phyloP scores from a whole-genome alignment of 2,113 vertebrate genomes.

The Labeo catla region DNA sequence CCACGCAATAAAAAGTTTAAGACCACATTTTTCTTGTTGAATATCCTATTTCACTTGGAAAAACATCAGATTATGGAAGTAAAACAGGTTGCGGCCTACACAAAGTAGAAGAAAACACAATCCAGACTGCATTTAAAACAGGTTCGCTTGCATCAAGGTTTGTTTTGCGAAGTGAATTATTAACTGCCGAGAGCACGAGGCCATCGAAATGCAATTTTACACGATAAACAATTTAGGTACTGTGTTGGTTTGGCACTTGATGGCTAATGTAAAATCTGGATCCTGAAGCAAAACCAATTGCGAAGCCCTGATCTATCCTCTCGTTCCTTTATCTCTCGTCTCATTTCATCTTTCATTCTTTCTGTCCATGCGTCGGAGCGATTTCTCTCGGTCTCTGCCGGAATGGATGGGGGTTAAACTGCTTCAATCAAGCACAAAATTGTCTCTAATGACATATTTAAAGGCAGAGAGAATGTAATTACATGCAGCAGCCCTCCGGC shows the following conservation, averaged over 20 bases:
- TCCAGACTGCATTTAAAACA: conserved; percentile 5
- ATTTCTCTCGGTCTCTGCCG: not conserved
- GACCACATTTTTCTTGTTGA: not conserved
- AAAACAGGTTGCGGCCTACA: not conserved
- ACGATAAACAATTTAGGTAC: not conserved
- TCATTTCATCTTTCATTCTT: conserved; percentile 16
- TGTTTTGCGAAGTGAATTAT: conserved; percentile 4
- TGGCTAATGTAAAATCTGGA: conserved; percentile 4
- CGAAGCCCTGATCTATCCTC: not conserved
- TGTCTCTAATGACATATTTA: conserved; percentile 41
- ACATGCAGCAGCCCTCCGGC: conserved; percentile 23
- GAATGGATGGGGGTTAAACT: conserved; percentile 25
- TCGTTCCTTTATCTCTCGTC: not conserved
- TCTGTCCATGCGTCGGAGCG: not conserved
- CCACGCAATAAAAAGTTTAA: not conserved
- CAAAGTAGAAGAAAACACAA: conserved; percentile 10
- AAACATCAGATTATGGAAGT: conserved; percentile 5
- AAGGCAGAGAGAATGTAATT: conserved; percentile 35
- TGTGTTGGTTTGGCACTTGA: not conserved
- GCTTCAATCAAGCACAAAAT: conserved; percentile 45
- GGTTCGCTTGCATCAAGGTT: not conserved
- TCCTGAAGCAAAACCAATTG: conserved; percentile 15
- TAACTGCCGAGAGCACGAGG: not conserved
- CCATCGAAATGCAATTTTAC: conserved; percentile 11
- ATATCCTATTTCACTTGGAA: not conserved